Percentiles rank a stretch among this genome's conserved stretches.
Evolutionary conservation across 1,140 invertebrate genomes (phyloP).

Genomic region (Eurytemora carolleeae): DNA sequence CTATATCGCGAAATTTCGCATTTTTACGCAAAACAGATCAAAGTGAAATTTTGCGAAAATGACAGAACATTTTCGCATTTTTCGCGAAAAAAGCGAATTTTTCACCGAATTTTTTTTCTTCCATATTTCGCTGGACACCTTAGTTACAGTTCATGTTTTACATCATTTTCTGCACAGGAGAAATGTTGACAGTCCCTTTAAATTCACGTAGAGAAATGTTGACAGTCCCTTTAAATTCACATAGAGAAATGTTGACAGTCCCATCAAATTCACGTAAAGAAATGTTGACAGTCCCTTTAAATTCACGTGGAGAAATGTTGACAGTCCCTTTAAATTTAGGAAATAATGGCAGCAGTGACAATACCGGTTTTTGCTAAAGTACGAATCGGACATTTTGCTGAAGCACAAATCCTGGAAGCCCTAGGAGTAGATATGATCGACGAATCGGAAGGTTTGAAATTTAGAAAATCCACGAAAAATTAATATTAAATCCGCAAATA

Average conservation of each 20-base stretch:
- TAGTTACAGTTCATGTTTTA: background rate
- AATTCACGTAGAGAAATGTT: background rate
- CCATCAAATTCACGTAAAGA: background rate
- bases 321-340: constrained; percentile 1
- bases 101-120: too few relatives aligned
- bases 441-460: constrained; percentile 12
- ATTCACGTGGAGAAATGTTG: constrained; percentile 1
- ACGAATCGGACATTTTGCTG: constrained; percentile 12
- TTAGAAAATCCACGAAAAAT: too few relatives aligned
- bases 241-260: background rate
- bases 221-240: background rate
- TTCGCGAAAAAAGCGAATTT: too few relatives aligned
- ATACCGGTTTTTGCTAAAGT: constrained; percentile 14
- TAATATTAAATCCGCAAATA: too few relatives aligned
- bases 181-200: background rate
- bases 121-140: too few relatives aligned
- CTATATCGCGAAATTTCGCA: too few relatives aligned
- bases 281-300: background rate
- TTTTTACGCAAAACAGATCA: too few relatives aligned
- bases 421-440: constrained; percentile 12
- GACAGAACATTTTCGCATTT: too few relatives aligned
- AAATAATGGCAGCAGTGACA: constrained; percentile 11
- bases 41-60: too few relatives aligned
- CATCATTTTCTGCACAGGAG: background rate
- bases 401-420: constrained; percentile 11